Evolutionary conservation across 2,113 vertebrate genomes (phyloP).

Genomic region (Sphaerodactylus townsendi): DNA sequence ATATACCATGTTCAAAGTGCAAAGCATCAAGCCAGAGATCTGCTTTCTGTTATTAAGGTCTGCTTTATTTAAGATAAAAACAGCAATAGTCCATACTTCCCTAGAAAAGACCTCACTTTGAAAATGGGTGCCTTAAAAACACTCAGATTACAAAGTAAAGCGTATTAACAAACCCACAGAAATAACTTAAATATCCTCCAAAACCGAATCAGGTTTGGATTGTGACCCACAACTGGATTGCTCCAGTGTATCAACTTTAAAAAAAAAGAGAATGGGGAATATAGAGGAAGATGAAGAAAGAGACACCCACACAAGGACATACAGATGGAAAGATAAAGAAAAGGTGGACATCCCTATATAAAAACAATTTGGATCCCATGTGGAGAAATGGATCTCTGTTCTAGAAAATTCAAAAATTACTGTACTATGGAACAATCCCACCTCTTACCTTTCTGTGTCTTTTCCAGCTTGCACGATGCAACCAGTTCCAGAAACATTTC

Average conservation of each 20-base stretch:
- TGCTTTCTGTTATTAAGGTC: not conserved
- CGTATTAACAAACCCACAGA: not conserved
- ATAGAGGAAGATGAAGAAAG: not conserved
- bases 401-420: not conserved
- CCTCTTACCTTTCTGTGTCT: conserved; percentile 46
- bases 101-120: not conserved
- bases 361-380: not conserved
- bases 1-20: not conserved
- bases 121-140: not conserved
- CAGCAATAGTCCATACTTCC: not conserved
- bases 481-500: conserved; percentile 64
- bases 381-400: not conserved
- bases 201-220: not conserved
- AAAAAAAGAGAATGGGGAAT: not conserved
- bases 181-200: not conserved
- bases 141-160: not conserved
- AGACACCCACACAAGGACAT: too few relatives aligned
- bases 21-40: not conserved
- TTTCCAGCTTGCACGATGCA: conserved; percentile 11
- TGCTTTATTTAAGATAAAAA: not conserved
- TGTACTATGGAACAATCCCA: not conserved
- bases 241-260: not conserved
- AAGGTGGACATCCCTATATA: not conserved
- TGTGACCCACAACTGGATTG: not conserved
- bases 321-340: too few relatives aligned